A percentile compares a stretch with the other conserved stretches of the same genome.
phyloP scores from a whole-genome alignment of 37 sponge, comb jelly and placozoan species.

The Ianthella basta region DNA sequence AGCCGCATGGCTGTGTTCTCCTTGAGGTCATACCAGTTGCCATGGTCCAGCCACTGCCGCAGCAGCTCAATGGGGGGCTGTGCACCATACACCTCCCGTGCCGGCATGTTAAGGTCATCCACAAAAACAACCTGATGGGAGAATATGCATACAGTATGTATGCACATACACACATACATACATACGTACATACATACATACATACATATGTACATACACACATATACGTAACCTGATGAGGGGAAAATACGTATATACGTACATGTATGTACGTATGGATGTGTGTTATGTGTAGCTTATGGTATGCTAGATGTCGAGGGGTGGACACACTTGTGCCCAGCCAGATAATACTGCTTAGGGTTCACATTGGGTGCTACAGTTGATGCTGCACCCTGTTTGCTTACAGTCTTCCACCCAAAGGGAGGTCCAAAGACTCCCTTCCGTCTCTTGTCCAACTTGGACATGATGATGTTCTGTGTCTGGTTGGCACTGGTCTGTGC shows the following conservation, averaged over 20 bases:
- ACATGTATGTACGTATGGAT: too few relatives aligned
- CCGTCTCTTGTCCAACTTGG: slow-evolving; percentile 97
- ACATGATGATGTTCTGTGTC: slow-evolving; percentile 97
- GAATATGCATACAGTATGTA: slow-evolving; percentile 41
- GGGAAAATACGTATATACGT: too few relatives aligned
- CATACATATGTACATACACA: background rate
- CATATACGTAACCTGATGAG: background rate
- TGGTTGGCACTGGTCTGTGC: slow-evolving; percentile 98
- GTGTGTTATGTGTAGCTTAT: too few relatives aligned
- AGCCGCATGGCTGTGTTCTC: slow-evolving; percentile 89
- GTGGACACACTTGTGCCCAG: too few relatives aligned
- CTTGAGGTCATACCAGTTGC: slow-evolving; percentile 97
- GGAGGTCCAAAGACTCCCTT: slow-evolving; percentile 99
- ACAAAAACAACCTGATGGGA: slow-evolving; percentile 87
- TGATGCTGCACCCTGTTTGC: too few relatives aligned
- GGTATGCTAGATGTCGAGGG: too few relatives aligned
- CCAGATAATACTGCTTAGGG: too few relatives aligned
- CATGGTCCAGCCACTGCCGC: slow-evolving; percentile 88
- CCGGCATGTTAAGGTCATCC: slow-evolving; percentile 99
- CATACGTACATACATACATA: background rate
- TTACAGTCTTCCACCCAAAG: slow-evolving; percentile 91
- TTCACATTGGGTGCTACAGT: too few relatives aligned
- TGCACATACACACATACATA: background rate
- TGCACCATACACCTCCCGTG: slow-evolving; percentile 97
- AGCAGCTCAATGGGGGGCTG: slow-evolving; percentile 98